A percentile compares a stretch with the other conserved stretches of the same genome.
Conservation (phyloP, 2,797 vertebrate genomes). For the Scolopax rusticola region DNA sequence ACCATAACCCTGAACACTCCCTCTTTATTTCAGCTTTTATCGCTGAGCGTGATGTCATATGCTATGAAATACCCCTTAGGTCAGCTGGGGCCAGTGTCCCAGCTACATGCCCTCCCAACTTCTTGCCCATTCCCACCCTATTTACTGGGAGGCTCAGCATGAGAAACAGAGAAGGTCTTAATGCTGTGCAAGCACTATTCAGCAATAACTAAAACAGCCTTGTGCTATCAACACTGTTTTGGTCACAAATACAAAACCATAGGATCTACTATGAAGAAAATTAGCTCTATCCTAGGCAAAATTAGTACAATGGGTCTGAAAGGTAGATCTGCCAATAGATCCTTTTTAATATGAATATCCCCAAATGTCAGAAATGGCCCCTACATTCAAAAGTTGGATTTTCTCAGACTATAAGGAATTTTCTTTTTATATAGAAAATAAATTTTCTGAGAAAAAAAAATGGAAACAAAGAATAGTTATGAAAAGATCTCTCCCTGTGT, state of each 20-base stretch:
- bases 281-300: background rate
- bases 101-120: background rate
- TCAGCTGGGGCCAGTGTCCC: background rate
- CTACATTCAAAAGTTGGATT: background rate
- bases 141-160: background rate
- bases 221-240: background rate
- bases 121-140: background rate
- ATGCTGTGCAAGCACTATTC: background rate
- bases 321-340: background rate
- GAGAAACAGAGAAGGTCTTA: background rate
- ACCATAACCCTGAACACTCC: fast-evolving
- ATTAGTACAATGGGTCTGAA: background rate
- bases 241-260: background rate
- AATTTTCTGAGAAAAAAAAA: background rate
- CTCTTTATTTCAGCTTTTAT: background rate
- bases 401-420: background rate
- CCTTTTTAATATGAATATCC: background rate
- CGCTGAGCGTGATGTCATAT: background rate
- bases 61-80: background rate
- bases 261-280: background rate
- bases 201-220: background rate
- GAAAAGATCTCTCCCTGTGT: background rate
- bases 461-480: background rate
- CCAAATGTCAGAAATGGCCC: background rate
- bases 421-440: background rate